Evolutionary conservation across 2,888 invertebrate species (phyloP), one percentile per base, ranked within the genome.

Genomic region (Dolichomitus sp.): DNA sequence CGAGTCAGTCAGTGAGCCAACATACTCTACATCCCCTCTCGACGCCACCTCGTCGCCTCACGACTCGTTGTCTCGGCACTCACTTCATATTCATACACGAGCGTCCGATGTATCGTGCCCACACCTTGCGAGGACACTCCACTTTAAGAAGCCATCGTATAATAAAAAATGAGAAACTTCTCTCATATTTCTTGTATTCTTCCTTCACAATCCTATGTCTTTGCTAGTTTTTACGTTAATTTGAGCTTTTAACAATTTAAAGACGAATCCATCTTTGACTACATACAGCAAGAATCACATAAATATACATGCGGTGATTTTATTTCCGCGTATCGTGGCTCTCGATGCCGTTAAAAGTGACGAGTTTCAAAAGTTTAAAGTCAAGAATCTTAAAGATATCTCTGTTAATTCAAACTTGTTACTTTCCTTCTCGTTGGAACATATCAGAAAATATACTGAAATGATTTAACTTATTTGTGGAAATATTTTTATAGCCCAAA

Each of bases 71-170:
- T 52, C 69, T 48, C 54, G 72, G 48, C 37, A 37, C 61, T 61
- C 68, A 79, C 81, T 85, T 79, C 75, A 42, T 69, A 78, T 80
- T 80, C 73, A 77, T 77, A 77, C 70, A 54, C 66, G 63, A 74
- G 23, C 54, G 66, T 81, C 77, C 80, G 70, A 61, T 79, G 81
- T 81, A 78, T 75, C 80, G 65, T 68, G 63, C 30, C 48, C 54
- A 33, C 66, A 33, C 57, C 45, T 33, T 17, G 45, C 73, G 54
- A 63, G 68, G 54, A 73, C 73, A 40, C 73, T 81, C 50, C 59
- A 70, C 40, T 57, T 61, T 30, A 59, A 17, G n/a, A 54, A 63
- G 69, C 65, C 69, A 48, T 65, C 45, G 14, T 33, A 17, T 33
- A 17, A n/a, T 14, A 6, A 3, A 30, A 33, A n/a, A 19, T n/a